Conservation (phyloP, 64 coral and sea anemone genomes). For the Trachythela sp. region DNA sequence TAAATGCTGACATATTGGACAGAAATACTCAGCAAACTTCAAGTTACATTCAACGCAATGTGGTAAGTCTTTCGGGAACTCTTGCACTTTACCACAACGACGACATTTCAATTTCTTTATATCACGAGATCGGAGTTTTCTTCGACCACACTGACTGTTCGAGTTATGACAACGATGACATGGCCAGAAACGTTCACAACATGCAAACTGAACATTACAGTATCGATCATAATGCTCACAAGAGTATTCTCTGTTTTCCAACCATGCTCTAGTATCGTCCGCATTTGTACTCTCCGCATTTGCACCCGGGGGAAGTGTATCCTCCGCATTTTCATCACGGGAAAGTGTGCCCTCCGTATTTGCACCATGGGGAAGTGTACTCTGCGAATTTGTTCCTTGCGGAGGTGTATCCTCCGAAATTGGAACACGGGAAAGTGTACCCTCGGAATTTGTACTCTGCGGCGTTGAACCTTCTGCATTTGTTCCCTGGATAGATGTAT, state of each 20-base stretch:
- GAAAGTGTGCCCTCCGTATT: too few relatives aligned
- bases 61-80: neutral
- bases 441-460: too few relatives aligned
- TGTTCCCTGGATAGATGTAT: too few relatives aligned
- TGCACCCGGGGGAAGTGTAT: neutral
- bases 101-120: slow-evolving; percentile 35
- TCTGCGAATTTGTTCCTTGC: too few relatives aligned
- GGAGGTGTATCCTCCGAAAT: too few relatives aligned
- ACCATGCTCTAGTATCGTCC: neutral
- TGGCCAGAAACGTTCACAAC: slow-evolving; percentile 47
- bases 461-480: too few relatives aligned
- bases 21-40: neutral
- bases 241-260: neutral
- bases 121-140: slow-evolving; percentile 28
- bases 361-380: too few relatives aligned
- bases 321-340: too few relatives aligned
- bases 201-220: slow-evolving; percentile 53
- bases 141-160: slow-evolving; percentile 15
- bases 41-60: neutral
- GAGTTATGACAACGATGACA: slow-evolving; percentile 71
- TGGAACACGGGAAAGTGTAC: too few relatives aligned
- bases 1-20: neutral
- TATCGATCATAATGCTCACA: slow-evolving; percentile 56
- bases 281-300: neutral
- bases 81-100: slow-evolving; percentile 36